These are phyloP conservation scores for Drosophila meridiana DNA, from an alignment of 2,888 invertebrate species.

Conservation along the genomic window DNA sequence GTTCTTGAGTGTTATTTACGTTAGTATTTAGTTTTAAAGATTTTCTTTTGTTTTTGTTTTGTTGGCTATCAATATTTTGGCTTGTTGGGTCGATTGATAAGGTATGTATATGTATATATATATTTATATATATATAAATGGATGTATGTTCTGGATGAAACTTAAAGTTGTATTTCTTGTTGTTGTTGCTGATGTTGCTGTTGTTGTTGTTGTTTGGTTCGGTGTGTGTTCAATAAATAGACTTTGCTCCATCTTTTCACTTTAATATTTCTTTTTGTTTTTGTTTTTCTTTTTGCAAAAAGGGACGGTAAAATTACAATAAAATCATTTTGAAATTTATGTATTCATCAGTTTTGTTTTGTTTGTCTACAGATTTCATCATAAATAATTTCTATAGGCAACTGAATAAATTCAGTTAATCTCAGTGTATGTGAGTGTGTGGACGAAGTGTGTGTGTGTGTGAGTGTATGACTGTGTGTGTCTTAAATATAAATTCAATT, in stretches of 20 bases:
- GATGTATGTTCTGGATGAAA: slow-evolving; percentile 51
- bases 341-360: slow-evolving; percentile 28
- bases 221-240: slow-evolving; percentile 72
- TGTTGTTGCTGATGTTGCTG: slow-evolving; percentile 20
- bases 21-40: slow-evolving; percentile 25
- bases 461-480: slow-evolving; percentile 57
- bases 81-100: slow-evolving; percentile 62
- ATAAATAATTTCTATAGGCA: slow-evolving; percentile 63
- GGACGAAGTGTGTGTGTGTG: slow-evolving; percentile 58
- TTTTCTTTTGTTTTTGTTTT: slow-evolving; percentile 26
- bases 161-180: slow-evolving; percentile 58
- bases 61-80: slow-evolving; percentile 77
- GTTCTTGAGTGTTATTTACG: slow-evolving; percentile 62
- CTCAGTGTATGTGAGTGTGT: slow-evolving; percentile 58
- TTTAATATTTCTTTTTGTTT: slow-evolving; percentile 34
- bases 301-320: slow-evolving; percentile 85
- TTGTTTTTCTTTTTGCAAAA: slow-evolving; percentile 72
- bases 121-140: slow-evolving; percentile 25
- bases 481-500: slow-evolving; percentile 84
- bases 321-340: slow-evolving; percentile 82
- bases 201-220: slow-evolving; percentile 49
- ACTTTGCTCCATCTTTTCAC: slow-evolving; percentile 55
- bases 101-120: slow-evolving; percentile 23
- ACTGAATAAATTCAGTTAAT: slow-evolving; percentile 45
- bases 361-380: slow-evolving; percentile 35